Percentiles rank a stretch among this genome's conserved stretches.
Evolutionary conservation across 2,888 invertebrate genomes (phyloP).

Genomic region (Macaria notata): DNA sequence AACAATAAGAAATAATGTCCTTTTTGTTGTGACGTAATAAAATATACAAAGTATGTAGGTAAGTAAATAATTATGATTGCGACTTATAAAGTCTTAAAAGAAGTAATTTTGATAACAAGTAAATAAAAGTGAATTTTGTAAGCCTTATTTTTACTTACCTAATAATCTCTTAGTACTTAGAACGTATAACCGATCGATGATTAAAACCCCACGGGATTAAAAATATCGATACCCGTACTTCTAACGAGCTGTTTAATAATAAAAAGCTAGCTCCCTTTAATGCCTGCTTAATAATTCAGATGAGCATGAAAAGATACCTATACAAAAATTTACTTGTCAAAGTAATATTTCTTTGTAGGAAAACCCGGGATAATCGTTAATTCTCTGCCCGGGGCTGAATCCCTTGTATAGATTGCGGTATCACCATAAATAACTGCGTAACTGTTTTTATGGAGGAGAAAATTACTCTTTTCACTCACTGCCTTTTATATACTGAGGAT

Average conservation of each 20-base stretch:
- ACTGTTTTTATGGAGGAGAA: conserved; percentile 79
- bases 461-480: conserved; percentile 72
- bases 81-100: too few species aligned
- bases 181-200: conserved; percentile 8
- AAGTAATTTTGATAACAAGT: too few species aligned
- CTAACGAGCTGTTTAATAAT: conserved; percentile 15
- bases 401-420: conserved; percentile 79
- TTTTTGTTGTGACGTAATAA: too few species aligned
- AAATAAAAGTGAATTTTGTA: too few species aligned
- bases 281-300: conserved; percentile 40
- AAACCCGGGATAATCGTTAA: conserved; percentile 75
- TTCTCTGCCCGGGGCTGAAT: conserved; percentile 71
- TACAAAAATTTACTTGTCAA: conserved; percentile 70
- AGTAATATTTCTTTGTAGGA: conserved; percentile 74
- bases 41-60: too few species aligned
- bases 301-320: conserved; percentile 60
- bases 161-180: neutral
- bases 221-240: conserved; percentile 16
- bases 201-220: conserved; percentile 19
- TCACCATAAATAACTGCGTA: conserved; percentile 78
- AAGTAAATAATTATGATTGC: too few species aligned
- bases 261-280: conserved; percentile 26
- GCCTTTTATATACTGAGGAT: conserved; percentile 65
- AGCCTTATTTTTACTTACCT: too few species aligned
- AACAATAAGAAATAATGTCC: too few species aligned